Percentiles rank a stretch among this genome's conserved stretches.
Evolutionary conservation across 2,113 vertebrate genomes (phyloP).

Genomic region (Rhabdornis inornatus): DNA sequence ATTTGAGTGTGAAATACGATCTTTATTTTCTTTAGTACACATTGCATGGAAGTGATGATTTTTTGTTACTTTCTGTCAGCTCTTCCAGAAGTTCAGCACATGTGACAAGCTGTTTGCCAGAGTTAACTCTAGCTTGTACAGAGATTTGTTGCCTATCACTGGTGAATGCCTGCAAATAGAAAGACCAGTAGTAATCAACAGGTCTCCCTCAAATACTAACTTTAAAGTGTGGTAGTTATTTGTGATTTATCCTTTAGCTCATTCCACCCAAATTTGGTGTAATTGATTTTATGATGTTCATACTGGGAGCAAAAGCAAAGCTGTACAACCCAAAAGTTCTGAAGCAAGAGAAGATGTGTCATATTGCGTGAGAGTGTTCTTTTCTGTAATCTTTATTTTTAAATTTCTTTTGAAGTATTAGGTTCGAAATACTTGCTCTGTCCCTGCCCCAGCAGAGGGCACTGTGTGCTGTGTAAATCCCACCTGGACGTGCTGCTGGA

Average conservation of each 20-base stretch:
- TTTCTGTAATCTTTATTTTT: not conserved
- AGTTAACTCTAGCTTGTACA: not conserved
- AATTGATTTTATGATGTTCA: not conserved
- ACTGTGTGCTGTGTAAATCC: not conserved
- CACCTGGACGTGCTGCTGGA: not conserved
- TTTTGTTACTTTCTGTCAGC: not conserved
- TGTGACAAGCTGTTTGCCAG: not conserved
- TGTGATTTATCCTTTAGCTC: not conserved
- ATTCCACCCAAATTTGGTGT: not conserved
- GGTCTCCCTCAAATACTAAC: not conserved
- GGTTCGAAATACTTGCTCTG: not conserved
- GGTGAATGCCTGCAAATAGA: not conserved
- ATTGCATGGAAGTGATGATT: not conserved
- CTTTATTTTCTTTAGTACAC: not conserved
- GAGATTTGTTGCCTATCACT: not conserved
- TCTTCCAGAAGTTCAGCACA: not conserved
- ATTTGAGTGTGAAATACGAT: not conserved
- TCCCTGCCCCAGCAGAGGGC: conserved; percentile 33
- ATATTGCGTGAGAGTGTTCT: not conserved
- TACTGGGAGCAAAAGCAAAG: not conserved
- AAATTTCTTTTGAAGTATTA: not conserved
- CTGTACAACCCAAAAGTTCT: not conserved
- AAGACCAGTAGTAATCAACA: not conserved
- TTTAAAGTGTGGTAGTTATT: not conserved
- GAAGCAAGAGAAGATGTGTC: not conserved